Evolutionary conservation across 2,113 vertebrate genomes (phyloP).

Genomic region (Spea bombifrons): DNA sequence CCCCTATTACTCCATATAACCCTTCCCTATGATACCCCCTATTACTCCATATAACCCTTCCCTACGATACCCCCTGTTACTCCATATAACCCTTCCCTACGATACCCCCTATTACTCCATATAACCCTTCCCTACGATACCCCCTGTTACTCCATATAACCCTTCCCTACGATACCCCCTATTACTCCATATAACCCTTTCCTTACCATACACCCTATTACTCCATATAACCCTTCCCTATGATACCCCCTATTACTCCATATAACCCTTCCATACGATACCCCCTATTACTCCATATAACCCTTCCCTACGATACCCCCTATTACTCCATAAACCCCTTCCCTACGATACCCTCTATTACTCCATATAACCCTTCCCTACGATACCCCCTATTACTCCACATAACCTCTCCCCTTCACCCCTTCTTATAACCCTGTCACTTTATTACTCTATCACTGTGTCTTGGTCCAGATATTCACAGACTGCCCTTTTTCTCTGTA

Average conservation of each 20-base stretch:
- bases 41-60: conserved; percentile 3
- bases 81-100: not conserved
- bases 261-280: not conserved
- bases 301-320: not conserved
- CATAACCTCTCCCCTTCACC: not conserved
- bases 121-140: conserved; percentile 2
- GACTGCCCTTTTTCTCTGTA: not conserved
- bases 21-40: not conserved
- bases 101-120: not conserved
- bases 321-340: not conserved
- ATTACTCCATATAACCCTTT: conserved; percentile 1
- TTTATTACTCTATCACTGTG: not conserved
- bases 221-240: conserved; percentile 1
- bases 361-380: not conserved
- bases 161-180: not conserved
- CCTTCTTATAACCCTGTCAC: not conserved
- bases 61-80: not conserved
- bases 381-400: not conserved
- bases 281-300: not conserved
- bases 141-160: conserved; percentile 4
- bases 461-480: not conserved
- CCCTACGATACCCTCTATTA: not conserved
- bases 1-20: conserved; percentile 6
- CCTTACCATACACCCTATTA: conserved; percentile 1
- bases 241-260: not conserved